Evolutionary conservation across 2,113 vertebrate genomes (phyloP).

Genomic region (Cyprinus carpio): DNA sequence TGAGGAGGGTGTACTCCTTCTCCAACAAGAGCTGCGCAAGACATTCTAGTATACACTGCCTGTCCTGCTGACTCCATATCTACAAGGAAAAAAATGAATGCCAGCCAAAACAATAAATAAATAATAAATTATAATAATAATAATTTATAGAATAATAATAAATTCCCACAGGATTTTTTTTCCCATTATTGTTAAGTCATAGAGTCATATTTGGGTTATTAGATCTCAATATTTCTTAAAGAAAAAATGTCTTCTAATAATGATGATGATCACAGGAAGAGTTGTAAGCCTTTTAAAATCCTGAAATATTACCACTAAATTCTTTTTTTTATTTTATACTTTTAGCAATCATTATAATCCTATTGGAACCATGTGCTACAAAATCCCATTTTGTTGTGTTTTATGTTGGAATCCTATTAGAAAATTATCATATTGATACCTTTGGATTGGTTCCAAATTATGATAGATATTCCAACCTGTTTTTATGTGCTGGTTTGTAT

Average conservation of each 20-base stretch:
- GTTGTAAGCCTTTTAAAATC: not conserved
- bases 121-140: slow-evolving; percentile 9
- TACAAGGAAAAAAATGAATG: slow-evolving; percentile 57
- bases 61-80: slow-evolving; percentile 91
- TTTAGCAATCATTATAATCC: not conserved
- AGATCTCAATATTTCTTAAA: not conserved
- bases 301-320: not conserved
- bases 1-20: slow-evolving; percentile 87
- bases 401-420: not conserved
- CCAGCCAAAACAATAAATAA: slow-evolving; percentile 4
- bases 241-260: not conserved
- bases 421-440: not conserved
- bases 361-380: not conserved
- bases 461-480: not conserved
- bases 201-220: not conserved
- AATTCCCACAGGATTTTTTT: not conserved
- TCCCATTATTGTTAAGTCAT: not conserved
- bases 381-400: not conserved
- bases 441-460: not conserved
- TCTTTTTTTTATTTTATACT: not conserved
- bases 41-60: slow-evolving; percentile 82
- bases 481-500: not conserved
- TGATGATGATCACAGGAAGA: not conserved
- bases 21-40: slow-evolving; percentile 87
- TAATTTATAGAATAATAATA: not conserved